A percentile compares a stretch with the other conserved stretches of the same genome.
phyloP scores from a whole-genome alignment of 2,888 invertebrate species.

The Xestia ashworthii region DNA sequence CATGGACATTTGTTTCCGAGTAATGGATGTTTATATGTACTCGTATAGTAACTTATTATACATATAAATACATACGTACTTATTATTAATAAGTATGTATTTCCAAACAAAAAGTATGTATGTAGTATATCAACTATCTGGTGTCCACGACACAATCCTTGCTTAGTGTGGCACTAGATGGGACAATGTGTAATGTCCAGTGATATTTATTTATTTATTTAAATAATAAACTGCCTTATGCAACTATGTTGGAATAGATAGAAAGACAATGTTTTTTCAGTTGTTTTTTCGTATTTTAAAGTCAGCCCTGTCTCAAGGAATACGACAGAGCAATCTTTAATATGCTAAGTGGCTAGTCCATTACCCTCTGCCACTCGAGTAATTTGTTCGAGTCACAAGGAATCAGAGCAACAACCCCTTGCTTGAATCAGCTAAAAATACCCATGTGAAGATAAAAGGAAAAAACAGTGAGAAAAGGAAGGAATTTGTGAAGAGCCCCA shows the following conservation, averaged over 20 bases:
- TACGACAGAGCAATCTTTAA: not conserved
- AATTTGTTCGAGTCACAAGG: conserved; percentile 22
- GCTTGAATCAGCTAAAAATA: conserved; percentile 31
- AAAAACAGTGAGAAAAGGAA: conserved; percentile 42
- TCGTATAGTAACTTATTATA: no score
- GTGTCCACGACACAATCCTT: no score
- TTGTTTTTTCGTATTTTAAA: not conserved
- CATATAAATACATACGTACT: no score
- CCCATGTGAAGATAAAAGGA: conserved; percentile 38
- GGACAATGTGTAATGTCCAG: no score
- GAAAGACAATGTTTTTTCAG: not conserved
- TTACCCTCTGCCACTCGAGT: conserved; percentile 14
- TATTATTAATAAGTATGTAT: no score
- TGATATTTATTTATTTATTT: no score
- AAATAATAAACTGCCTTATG: not conserved
- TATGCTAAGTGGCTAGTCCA: conserved; percentile 21
- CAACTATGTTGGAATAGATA: not conserved
- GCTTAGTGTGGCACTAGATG: no score
- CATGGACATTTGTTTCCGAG: no score
- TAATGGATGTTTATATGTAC: no score
- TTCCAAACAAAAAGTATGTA: no score
- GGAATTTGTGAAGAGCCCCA: conserved; percentile 33
- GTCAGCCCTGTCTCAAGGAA: not conserved
- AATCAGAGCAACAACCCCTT: conserved; percentile 13
- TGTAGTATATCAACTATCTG: no score